Percentiles rank a stretch among this genome's conserved stretches.
These are phyloP conservation scores for Mnemiopsis leidyi DNA, from an alignment of 37 sponge, comb jelly and placozoan genomes.

Conservation along the genomic window DNA sequence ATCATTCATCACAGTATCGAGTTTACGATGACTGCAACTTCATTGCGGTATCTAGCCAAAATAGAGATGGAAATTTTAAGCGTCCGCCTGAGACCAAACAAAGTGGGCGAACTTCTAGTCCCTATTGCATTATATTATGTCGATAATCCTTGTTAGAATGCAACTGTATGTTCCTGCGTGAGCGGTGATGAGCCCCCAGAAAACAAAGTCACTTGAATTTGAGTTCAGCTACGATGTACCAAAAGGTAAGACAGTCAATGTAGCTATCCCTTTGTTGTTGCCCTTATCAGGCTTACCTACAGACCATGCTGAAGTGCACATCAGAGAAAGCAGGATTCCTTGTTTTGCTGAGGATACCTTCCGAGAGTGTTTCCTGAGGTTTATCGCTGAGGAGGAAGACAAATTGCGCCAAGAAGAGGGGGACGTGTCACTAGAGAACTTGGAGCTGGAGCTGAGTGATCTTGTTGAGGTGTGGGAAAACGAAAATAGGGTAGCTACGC, in stretches of 20 bases:
- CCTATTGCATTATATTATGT: too few species aligned
- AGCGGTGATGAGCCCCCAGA: conserved; percentile 28
- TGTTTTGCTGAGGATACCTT: conserved; percentile 61
- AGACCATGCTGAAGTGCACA: conserved; percentile 43
- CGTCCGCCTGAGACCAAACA: too few species aligned
- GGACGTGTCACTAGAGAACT: background rate
- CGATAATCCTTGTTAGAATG: too few species aligned
- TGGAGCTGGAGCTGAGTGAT: background rate
- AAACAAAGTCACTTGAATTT: background rate
- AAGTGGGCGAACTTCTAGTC: too few species aligned
- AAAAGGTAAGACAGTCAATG: conserved; percentile 29
- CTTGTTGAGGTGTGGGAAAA: conserved; percentile 2
- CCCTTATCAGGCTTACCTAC: conserved; percentile 20
- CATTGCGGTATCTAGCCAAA: too few species aligned
- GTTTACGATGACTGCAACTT: too few species aligned
- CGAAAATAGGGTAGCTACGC: background rate
- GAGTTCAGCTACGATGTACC: conserved; percentile 23
- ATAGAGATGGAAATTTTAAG: too few species aligned
- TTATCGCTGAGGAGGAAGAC: conserved; percentile 17
- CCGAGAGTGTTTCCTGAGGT: background rate
- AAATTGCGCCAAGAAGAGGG: background rate
- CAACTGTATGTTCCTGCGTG: too few species aligned
- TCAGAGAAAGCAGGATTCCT: background rate
- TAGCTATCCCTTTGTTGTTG: background rate
- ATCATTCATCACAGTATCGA: too few species aligned